Conservation (phyloP, 2,888 invertebrate species). For the Colostygia pectinataria region DNA sequence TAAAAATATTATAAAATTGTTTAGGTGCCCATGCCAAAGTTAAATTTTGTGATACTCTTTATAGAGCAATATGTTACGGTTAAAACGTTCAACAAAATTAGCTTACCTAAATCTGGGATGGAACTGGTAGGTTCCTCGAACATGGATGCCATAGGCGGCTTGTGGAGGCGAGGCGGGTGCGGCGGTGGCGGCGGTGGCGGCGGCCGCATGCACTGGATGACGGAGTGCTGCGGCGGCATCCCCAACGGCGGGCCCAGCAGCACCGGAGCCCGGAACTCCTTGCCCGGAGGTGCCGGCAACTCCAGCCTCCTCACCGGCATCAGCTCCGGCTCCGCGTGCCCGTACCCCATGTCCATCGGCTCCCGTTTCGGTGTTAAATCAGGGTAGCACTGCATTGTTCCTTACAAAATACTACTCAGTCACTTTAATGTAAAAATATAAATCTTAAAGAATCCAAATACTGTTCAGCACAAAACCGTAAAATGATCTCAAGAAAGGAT, state of each 20-base stretch:
- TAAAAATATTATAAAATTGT: too few species aligned
- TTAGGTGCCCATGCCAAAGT: too few species aligned
- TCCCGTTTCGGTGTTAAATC: conserved; percentile 73
- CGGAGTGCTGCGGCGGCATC: conserved; percentile 65
- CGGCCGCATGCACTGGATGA: conserved; percentile 80
- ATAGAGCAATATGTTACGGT: background rate
- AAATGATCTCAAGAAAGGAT: conserved; percentile 14
- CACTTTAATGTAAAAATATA: conserved; percentile 33
- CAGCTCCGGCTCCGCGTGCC: conserved; percentile 56
- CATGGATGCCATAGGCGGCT: conserved; percentile 60
- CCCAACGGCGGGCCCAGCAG: conserved; percentile 60
- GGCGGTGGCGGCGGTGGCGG: conserved; percentile 79
- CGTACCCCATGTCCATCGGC: conserved; percentile 64
- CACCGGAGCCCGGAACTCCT: conserved; percentile 76
- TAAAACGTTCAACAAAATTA: background rate
- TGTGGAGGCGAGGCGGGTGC: conserved; percentile 75
- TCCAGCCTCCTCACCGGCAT: conserved; percentile 65
- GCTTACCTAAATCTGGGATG: conserved; percentile 93
- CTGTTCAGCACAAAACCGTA: conserved; percentile 25
- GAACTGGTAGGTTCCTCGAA: conserved; percentile 94
- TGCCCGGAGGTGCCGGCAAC: conserved; percentile 75
- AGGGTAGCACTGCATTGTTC: conserved; percentile 76
- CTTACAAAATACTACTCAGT: conserved; percentile 44
- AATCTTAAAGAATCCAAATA: conserved; percentile 34
- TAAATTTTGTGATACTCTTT: too few species aligned